Percentiles rank a stretch among this genome's conserved stretches.
phyloP scores from a whole-genome alignment of 2,113 vertebrate species.

The Elanus axillaris region DNA sequence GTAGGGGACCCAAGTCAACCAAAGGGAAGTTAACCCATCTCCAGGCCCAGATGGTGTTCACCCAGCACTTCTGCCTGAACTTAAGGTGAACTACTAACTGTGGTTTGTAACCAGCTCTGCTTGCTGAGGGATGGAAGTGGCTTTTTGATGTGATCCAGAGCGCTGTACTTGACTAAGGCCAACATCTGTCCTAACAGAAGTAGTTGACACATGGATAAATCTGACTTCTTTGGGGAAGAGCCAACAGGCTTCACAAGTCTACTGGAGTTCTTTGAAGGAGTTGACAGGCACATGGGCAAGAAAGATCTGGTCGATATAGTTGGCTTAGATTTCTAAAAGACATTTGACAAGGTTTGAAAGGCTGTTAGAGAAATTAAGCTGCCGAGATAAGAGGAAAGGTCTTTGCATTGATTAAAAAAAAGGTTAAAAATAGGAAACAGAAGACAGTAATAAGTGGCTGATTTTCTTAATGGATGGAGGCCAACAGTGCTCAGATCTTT shows the following conservation, averaged over 20 bases:
- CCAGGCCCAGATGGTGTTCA: background rate
- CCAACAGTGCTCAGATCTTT: background rate
- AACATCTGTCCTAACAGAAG: slow-evolving; percentile 46
- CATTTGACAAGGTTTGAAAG: background rate
- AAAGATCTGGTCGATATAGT: background rate
- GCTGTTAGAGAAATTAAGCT: background rate
- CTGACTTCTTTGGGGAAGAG: background rate
- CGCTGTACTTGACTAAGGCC: background rate
- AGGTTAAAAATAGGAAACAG: background rate
- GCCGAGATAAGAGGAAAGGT: background rate
- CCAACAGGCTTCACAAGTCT: background rate
- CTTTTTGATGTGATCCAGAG: slow-evolving; percentile 37
- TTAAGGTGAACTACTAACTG: background rate
- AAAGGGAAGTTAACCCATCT: background rate
- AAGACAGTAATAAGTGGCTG: background rate
- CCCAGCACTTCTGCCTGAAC: background rate
- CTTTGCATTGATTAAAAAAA: background rate
- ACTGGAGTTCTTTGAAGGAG: slow-evolving; percentile 47
- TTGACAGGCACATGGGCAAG: background rate
- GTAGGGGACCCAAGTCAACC: background rate
- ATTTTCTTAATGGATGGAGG: background rate
- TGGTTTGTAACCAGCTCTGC: background rate
- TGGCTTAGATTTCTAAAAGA: background rate
- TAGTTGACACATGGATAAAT: background rate
- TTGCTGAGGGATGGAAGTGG: background rate